These are phyloP conservation scores for Anastatus disparis DNA, from an alignment of 1,140 invertebrate species.

Conservation along the genomic window DNA sequence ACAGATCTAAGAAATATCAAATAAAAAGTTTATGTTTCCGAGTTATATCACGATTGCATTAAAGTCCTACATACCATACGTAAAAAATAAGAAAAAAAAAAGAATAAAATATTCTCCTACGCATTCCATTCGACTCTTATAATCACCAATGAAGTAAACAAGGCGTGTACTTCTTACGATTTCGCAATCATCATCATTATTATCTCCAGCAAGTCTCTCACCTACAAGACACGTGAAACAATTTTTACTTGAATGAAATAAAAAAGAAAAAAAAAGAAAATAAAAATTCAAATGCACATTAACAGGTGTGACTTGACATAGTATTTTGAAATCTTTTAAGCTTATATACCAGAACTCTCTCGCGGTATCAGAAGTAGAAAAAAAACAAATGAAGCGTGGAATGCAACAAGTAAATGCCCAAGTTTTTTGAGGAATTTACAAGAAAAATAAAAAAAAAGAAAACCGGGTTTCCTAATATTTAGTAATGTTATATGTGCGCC, in stretches of 20 bases:
- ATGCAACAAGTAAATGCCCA: conserved; percentile 38
- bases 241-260: too few species aligned
- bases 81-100: too few species aligned
- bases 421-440: conserved; percentile 1
- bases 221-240: neutral
- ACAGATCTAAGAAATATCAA: too few species aligned
- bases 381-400: conserved; percentile 13
- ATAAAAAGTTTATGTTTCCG: too few species aligned
- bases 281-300: conserved; percentile 17
- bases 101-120: conserved; percentile 6
- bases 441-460: conserved; percentile 11
- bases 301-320: conserved; percentile 8
- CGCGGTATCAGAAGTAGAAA: conserved; percentile 15
- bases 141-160: too few species aligned
- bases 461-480: too few species aligned
- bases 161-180: neutral
- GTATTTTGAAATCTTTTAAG: conserved; percentile 29
- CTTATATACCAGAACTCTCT: neutral
- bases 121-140: neutral
- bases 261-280: too few species aligned
- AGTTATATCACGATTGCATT: too few species aligned
- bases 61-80: neutral
- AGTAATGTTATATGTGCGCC: neutral
- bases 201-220: neutral
- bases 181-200: neutral